These are phyloP conservation scores for Porphyrio hochstetteri DNA, from an alignment of 2,113 vertebrate species.

Conservation along the genomic window DNA sequence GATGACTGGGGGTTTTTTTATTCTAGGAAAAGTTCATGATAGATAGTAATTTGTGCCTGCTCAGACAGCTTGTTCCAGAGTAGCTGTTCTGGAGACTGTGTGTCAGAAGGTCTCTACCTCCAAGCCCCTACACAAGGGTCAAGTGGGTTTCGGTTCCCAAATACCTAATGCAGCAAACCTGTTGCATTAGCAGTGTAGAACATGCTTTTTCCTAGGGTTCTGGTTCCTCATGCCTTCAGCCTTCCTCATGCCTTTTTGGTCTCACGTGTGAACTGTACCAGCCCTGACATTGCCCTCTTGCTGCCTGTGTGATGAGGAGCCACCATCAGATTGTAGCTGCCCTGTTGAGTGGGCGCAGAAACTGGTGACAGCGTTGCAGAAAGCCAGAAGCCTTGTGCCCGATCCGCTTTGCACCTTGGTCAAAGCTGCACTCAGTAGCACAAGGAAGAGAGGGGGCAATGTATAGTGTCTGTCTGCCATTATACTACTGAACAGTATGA, in stretches of 20 bases:
- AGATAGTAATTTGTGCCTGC: not conserved
- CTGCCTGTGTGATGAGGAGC: not conserved
- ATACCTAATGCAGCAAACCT: not conserved
- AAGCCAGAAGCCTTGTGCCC: not conserved
- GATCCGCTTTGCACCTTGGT: not conserved
- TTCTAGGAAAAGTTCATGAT: not conserved
- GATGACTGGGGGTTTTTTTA: not conserved
- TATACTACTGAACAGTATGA: not conserved
- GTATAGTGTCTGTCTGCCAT: not conserved
- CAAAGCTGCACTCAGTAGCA: not conserved
- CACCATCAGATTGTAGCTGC: not conserved
- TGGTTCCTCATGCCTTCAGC: not conserved
- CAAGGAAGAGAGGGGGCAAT: not conserved
- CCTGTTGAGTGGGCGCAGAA: too few species aligned
- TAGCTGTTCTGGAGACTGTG: not conserved
- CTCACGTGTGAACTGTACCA: fast-evolving
- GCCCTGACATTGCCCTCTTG: not conserved
- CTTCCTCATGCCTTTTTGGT: too few species aligned
- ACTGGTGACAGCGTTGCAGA: not conserved
- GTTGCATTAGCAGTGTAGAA: not conserved
- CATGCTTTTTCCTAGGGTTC: not conserved
- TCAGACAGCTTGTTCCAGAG: not conserved
- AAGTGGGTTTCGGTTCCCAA: not conserved
- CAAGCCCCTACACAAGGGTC: fast-evolving
- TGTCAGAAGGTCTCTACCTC: not conserved